These are phyloP conservation scores for Actinia equina DNA, from an alignment of 64 coral and sea anemone genomes.

Conservation along the genomic window DNA sequence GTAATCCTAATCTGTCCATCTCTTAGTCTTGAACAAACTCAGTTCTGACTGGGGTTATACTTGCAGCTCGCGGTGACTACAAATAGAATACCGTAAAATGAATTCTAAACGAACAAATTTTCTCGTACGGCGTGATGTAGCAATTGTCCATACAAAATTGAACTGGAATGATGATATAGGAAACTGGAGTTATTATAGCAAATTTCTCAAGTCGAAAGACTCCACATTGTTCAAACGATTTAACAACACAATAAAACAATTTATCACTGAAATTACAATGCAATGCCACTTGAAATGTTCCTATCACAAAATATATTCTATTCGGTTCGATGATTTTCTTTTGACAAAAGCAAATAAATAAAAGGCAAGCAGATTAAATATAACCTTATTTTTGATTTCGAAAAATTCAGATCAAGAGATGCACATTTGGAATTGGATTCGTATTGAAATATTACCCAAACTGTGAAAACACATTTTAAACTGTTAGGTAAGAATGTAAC, in stretches of 20 bases:
- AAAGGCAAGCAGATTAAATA: background rate
- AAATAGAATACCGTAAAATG: no score
- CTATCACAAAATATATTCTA: background rate
- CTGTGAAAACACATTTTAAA: background rate
- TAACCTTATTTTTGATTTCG: background rate
- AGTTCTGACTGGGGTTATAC: no score
- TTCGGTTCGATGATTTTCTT: background rate
- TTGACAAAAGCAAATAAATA: background rate
- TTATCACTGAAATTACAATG: no score
- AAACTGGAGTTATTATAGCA: no score
- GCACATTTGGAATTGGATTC: background rate
- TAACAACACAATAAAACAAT: no score
- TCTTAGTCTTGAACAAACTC: background rate
- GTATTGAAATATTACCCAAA: background rate
- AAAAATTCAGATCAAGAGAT: background rate
- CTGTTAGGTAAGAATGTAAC: background rate
- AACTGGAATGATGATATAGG: no score
- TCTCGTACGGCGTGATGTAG: no score
- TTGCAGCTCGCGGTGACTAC: no score
- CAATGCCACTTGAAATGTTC: background rate
- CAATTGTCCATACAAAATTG: no score
- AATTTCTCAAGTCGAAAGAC: background rate
- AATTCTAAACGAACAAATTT: no score
- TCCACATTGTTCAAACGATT: background rate
- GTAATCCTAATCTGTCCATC: background rate